Evolutionary conservation across 2,888 invertebrate genomes (phyloP).

Genomic region (Brachyopa scutellaris): DNA sequence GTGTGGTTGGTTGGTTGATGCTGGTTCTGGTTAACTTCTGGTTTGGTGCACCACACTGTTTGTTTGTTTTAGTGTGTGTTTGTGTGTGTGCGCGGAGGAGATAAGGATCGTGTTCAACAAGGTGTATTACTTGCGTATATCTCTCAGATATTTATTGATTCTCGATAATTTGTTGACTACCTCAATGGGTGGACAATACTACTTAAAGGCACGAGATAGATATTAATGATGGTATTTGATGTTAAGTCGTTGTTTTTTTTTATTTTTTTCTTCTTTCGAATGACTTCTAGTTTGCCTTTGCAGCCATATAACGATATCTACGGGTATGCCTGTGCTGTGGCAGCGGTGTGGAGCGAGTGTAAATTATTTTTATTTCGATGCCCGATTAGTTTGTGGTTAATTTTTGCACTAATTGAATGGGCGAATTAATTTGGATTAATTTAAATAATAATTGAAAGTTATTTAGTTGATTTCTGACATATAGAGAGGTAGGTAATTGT

Average conservation of each 20-base stretch:
- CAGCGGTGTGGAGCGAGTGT: background rate
- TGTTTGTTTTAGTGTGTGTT: background rate
- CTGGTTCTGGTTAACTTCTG: conserved; percentile 52
- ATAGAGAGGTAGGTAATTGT: background rate
- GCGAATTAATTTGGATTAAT: conserved; percentile 26
- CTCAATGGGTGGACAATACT: conserved; percentile 79
- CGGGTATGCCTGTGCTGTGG: no score
- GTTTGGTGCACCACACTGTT: conserved; percentile 32
- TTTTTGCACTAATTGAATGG: conserved; percentile 45
- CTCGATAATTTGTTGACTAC: conserved; percentile 81
- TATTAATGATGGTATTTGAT: conserved; percentile 70
- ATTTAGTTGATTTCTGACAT: background rate
- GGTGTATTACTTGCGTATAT: conserved; percentile 81
- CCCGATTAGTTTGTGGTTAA: conserved; percentile 25
- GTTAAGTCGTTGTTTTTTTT: conserved; percentile 23
- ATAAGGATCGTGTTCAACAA: conserved; percentile 82
- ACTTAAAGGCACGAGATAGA: conserved; percentile 72
- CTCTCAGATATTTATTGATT: conserved; percentile 80
- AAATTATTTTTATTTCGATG: conserved; percentile 21
- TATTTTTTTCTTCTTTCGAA: no score
- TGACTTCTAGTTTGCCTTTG: conserved; percentile 26
- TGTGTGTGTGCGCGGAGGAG: conserved; percentile 72
- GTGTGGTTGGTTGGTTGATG: conserved; percentile 25
- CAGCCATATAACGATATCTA: no score
- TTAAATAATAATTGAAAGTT: conserved; percentile 12